These are phyloP conservation scores for Schlechtendalia chinensis DNA, from an alignment of 1,140 invertebrate species.

Conservation along the genomic window DNA sequence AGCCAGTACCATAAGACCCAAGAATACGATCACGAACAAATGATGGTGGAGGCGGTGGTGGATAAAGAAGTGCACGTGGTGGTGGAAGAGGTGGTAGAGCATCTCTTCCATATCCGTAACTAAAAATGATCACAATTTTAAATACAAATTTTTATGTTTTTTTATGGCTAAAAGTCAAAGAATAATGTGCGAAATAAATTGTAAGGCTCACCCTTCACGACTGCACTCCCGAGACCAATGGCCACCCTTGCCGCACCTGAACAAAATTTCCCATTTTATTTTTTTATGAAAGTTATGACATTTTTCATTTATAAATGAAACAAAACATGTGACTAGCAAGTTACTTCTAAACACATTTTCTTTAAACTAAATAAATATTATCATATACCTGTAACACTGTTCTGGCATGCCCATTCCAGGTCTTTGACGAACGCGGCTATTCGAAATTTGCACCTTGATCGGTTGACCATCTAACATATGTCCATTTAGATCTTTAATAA, in stretches of 20 bases:
- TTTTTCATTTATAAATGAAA: slow-evolving; percentile 24
- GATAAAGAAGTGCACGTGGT: slow-evolving; percentile 62
- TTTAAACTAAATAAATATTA: slow-evolving; percentile 15
- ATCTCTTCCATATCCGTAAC: slow-evolving; percentile 41
- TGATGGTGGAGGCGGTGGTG: slow-evolving; percentile 74
- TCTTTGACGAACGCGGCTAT: slow-evolving; percentile 84
- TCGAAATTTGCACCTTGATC: slow-evolving; percentile 87
- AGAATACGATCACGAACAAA: slow-evolving; percentile 83
- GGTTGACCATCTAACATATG: slow-evolving; percentile 80
- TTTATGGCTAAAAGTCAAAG: slow-evolving; percentile 8
- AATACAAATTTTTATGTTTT: slow-evolving; percentile 6
- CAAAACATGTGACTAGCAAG: slow-evolving; percentile 45
- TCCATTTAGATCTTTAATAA: slow-evolving; percentile 82
- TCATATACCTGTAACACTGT: slow-evolving; percentile 72
- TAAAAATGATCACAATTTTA: slow-evolving; percentile 26
- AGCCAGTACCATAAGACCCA: slow-evolving; percentile 59
- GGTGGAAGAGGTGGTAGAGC: slow-evolving; percentile 21
- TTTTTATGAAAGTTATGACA: slow-evolving; percentile 31
- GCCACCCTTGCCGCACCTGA: slow-evolving; percentile 81
- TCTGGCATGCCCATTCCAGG: slow-evolving; percentile 94
- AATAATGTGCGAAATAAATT: slow-evolving; percentile 56
- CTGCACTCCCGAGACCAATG: slow-evolving; percentile 95
- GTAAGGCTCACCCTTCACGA: slow-evolving; percentile 54
- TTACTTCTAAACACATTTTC: slow-evolving; percentile 48
- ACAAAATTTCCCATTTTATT: slow-evolving; percentile 50